Percentiles rank a stretch among this genome's conserved stretches.
Conservation (phyloP, 2,113 vertebrate species). For the Oryzias curvinotus region DNA sequence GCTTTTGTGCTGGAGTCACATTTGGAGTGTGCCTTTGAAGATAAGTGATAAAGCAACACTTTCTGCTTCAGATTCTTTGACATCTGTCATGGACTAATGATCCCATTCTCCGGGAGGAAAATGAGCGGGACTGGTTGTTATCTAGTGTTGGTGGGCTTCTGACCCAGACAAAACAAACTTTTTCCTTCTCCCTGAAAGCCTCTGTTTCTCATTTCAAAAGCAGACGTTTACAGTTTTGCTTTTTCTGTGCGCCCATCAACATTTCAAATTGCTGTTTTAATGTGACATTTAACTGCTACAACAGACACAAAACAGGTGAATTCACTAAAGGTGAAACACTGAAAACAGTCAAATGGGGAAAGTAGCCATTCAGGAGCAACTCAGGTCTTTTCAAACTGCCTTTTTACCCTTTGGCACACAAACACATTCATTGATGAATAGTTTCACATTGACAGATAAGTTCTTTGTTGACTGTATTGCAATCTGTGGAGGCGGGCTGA, state of each 20-base stretch:
- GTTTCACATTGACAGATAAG: conserved; percentile 61
- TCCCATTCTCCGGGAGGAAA: conserved; percentile 53
- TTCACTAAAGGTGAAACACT: conserved; percentile 45
- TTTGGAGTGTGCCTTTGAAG: conserved; percentile 61
- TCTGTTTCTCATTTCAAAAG: conserved; percentile 13
- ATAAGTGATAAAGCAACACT: conserved; percentile 51
- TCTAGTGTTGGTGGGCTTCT: conserved; percentile 15
- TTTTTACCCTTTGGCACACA: conserved; percentile 46
- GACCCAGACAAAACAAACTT: conserved; percentile 38
- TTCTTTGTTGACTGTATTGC: conserved; percentile 69
- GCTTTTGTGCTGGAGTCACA: conserved; percentile 38
- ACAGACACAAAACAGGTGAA: conserved; percentile 53
- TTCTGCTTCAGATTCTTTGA: conserved; percentile 50
- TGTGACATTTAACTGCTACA: conserved; percentile 17
- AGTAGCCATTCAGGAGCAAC: conserved; percentile 63
- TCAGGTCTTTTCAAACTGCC: conserved; percentile 47
- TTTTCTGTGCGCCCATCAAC: conserved; percentile 10
- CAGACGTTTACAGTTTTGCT: conserved; percentile 21
- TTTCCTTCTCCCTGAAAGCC: conserved; percentile 7
- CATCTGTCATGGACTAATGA: conserved; percentile 46
- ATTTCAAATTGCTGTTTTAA: conserved; percentile 36
- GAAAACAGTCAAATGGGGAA: conserved; percentile 35
- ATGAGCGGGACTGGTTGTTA: conserved; percentile 26
- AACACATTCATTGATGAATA: conserved; percentile 67
- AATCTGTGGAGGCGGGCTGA: conserved; percentile 63